phyloP scores from a whole-genome alignment of 2,113 vertebrate species.

The Gallinago jamesoni region DNA sequence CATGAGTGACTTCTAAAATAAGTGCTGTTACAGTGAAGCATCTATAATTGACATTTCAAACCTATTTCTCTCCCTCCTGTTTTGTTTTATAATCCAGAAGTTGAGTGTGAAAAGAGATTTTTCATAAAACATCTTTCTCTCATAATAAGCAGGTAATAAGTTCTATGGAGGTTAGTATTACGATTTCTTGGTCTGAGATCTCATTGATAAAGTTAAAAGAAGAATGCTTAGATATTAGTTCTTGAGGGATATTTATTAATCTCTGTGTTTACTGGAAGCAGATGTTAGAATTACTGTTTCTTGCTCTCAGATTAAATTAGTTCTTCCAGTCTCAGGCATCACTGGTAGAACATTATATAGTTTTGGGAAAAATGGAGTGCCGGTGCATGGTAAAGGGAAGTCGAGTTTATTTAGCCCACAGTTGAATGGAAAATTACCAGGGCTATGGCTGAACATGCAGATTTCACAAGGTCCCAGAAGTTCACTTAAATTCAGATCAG shows the following conservation, averaged over 20 bases:
- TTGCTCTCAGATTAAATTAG: not conserved
- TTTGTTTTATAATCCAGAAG: not conserved
- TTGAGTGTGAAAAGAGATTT: not conserved
- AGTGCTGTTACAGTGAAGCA: not conserved
- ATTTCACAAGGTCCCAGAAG: not conserved
- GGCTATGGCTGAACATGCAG: not conserved
- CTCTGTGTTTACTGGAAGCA: not conserved
- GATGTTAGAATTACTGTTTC: not conserved
- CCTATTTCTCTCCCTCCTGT: not conserved
- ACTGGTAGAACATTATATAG: not conserved
- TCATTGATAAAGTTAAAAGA: not conserved
- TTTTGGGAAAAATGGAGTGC: not conserved
- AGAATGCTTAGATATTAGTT: not conserved
- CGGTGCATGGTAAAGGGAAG: not conserved
- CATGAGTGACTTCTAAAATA: not conserved
- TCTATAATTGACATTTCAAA: not conserved
- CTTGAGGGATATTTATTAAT: not conserved
- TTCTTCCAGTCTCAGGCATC: not conserved
- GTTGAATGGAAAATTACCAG: not conserved
- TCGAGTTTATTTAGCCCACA: not conserved
- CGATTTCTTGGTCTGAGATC: not conserved
- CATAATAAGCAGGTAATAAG: not conserved
- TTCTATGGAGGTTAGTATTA: not conserved
- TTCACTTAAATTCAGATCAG: not conserved
- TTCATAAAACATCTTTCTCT: not conserved